A percentile compares a stretch with the other conserved stretches of the same genome.
phyloP scores from a whole-genome alignment of 2,113 vertebrate species.

The Grantiella picta region DNA sequence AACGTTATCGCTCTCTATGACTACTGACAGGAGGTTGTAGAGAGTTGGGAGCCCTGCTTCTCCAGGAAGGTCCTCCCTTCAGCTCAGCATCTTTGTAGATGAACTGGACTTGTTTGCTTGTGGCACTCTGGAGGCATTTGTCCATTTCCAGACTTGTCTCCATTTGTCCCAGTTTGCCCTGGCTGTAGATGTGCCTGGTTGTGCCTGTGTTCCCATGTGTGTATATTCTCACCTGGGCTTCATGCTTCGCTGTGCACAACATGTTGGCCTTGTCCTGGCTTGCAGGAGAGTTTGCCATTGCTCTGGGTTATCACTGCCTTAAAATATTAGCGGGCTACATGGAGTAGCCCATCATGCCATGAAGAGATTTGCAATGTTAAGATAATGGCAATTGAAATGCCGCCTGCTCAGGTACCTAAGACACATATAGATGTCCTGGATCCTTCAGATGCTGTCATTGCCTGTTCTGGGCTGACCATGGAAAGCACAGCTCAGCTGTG shows the following conservation, averaged over 20 bases:
- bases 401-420: not conserved
- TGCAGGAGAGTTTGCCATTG: not conserved
- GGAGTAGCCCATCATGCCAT: not conserved
- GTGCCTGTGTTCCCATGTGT: not conserved
- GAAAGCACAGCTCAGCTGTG: accelerated
- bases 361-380: not conserved
- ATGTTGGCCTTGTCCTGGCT: not conserved
- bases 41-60: not conserved
- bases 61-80: not conserved
- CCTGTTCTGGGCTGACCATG: not conserved
- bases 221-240: not conserved
- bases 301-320: not conserved
- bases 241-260: not conserved
- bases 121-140: not conserved
- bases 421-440: accelerated
- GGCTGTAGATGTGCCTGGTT: not conserved
- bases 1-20: not conserved
- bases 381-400: not conserved
- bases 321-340: not conserved
- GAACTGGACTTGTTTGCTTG: not conserved
- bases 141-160: not conserved
- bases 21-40: not conserved
- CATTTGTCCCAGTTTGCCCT: not conserved
- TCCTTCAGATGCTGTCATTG: not conserved
- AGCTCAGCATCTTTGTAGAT: not conserved